Evolutionary conservation across 2,888 invertebrate genomes (phyloP).

Genomic region (Beris morrisii): DNA sequence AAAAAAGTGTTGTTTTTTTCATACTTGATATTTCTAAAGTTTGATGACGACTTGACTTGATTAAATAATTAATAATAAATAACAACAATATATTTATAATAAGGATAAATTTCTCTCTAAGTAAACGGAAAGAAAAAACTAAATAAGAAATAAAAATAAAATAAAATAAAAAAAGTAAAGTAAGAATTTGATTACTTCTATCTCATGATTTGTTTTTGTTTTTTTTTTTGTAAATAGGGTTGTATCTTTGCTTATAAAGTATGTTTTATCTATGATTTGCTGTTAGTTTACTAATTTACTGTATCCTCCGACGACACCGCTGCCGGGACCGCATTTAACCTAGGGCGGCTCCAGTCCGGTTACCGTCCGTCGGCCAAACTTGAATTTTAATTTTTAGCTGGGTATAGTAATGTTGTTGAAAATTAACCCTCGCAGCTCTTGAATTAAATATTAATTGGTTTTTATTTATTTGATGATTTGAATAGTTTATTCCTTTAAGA

Average conservation of each 20-base stretch:
- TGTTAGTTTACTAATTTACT: slow-evolving; percentile 31
- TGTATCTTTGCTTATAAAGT: slow-evolving; percentile 31
- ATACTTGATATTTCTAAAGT: slow-evolving; percentile 27
- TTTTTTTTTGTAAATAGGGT: slow-evolving; percentile 28
- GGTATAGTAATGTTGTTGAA: too few species aligned
- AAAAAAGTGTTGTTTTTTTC: slow-evolving; percentile 28
- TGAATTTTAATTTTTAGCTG: not conserved
- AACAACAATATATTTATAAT: slow-evolving; percentile 29
- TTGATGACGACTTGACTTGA: slow-evolving; percentile 27
- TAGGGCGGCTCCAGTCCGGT: slow-evolving; percentile 12
- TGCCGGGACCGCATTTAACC: slow-evolving; percentile 22
- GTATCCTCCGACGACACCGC: slow-evolving; percentile 24
- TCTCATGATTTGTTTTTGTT: slow-evolving; percentile 26
- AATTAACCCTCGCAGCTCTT: too few species aligned
- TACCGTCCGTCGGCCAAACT: slow-evolving; percentile 19
- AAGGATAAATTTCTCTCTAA: slow-evolving; percentile 11
- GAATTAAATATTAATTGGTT: slow-evolving; percentile 1
- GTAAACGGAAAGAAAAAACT: not conserved
- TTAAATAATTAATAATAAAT: slow-evolving; percentile 26
- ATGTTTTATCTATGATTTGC: slow-evolving; percentile 32
- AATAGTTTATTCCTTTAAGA: slow-evolving; percentile 12
- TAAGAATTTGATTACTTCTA: slow-evolving; percentile 23
- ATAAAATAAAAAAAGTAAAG: slow-evolving; percentile 13
- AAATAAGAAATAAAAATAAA: slow-evolving; percentile 13
- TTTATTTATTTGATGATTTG: not conserved